Evolutionary conservation across 2,113 vertebrate species (phyloP).

Genomic region (Pseudonaja textilis): DNA sequence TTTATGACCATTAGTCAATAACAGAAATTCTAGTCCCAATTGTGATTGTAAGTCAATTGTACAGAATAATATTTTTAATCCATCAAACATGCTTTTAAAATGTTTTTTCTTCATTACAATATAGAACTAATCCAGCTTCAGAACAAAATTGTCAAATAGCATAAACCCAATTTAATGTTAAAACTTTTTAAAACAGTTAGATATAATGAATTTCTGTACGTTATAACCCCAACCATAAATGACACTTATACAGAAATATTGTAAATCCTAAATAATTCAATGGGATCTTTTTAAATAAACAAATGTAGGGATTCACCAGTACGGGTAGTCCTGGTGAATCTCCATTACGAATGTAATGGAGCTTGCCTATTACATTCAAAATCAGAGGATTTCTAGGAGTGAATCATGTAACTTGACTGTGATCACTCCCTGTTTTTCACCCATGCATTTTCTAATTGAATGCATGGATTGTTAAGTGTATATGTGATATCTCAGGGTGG

Average conservation of each 20-base stretch:
- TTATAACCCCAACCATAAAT: not conserved
- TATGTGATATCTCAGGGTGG: no score
- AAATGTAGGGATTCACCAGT: not conserved
- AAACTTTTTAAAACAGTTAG: not conserved
- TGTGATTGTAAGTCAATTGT: not conserved
- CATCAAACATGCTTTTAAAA: not conserved
- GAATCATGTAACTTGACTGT: no score
- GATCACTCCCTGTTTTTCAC: no score
- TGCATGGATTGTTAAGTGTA: no score
- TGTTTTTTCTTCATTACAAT: not conserved
- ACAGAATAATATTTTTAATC: constrained; percentile 1
- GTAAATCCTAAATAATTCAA: not conserved
- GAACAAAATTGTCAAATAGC: not conserved
- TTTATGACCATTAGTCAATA: not conserved
- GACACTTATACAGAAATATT: not conserved
- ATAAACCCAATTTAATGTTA: not conserved
- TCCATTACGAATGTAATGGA: no score
- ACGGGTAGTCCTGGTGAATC: no score
- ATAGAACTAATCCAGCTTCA: not conserved
- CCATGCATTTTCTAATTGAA: no score
- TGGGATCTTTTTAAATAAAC: not conserved
- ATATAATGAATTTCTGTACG: not conserved
- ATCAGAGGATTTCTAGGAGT: no score
- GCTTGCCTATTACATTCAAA: no score
- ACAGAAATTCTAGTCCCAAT: not conserved